phyloP scores from a whole-genome alignment of 2,797 vertebrate species.

The Tokudaia muenninki region DNA sequence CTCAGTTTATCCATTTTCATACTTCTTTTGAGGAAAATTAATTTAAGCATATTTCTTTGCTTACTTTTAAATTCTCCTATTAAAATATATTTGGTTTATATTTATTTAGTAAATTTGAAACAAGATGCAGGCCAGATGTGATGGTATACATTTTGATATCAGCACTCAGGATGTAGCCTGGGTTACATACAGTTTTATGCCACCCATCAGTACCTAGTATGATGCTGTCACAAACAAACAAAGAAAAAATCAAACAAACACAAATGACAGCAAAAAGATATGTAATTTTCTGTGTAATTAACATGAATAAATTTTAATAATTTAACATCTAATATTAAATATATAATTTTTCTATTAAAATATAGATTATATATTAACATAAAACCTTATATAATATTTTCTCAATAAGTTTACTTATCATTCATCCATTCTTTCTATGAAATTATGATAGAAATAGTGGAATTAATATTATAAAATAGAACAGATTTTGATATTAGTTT shows the following conservation, averaged over 20 bases:
- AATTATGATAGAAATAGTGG: background rate
- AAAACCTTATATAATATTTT: background rate
- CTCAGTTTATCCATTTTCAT: background rate
- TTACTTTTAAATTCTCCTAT: background rate
- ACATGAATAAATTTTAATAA: background rate
- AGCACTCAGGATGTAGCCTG: background rate
- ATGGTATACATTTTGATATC: background rate
- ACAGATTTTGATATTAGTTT: slow-evolving; percentile 4
- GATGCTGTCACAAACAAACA: background rate
- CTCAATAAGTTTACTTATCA: background rate
- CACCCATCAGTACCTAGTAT: background rate
- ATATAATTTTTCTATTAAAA: background rate
- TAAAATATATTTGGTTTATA: background rate
- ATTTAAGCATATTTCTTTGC: background rate
- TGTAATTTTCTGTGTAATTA: background rate
- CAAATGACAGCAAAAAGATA: background rate
- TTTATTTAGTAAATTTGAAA: background rate
- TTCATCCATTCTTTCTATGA: background rate
- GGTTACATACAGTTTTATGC: background rate
- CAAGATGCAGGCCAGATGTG: background rate
- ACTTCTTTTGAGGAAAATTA: background rate
- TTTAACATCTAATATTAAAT: background rate
- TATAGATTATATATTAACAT: background rate
- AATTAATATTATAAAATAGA: background rate
- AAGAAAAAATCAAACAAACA: background rate